phyloP scores from a whole-genome alignment of 2,113 vertebrate genomes.

The Bungarus multicinctus region DNA sequence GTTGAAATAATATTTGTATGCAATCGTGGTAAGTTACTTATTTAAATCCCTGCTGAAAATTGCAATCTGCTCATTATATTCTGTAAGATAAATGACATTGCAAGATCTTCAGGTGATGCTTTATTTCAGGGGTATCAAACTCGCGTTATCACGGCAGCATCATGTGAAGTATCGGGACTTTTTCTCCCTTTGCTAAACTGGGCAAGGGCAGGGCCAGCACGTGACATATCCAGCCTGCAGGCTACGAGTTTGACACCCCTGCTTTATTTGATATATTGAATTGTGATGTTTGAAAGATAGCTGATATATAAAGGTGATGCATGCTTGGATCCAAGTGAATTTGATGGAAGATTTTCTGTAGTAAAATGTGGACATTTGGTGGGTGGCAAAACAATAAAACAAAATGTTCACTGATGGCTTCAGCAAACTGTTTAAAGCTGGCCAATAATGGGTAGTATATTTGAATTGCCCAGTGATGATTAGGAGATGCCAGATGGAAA shows the following conservation, averaged over 20 bases:
- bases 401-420: background rate
- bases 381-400: background rate
- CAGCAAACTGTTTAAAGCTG: background rate
- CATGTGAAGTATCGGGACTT: too few relatives aligned
- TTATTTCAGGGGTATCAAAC: background rate
- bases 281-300: background rate
- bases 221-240: too few relatives aligned
- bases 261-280: background rate
- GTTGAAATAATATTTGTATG: background rate
- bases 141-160: too few relatives aligned
- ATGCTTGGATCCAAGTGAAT: background rate
- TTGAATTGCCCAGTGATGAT: background rate
- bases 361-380: background rate
- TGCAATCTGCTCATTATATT: background rate
- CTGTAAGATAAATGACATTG: background rate
- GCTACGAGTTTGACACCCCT: too few relatives aligned
- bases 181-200: too few relatives aligned
- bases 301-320: background rate
- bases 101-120: background rate
- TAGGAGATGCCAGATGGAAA: background rate
- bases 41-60: background rate
- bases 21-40: background rate
- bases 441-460: background rate
- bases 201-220: too few relatives aligned
- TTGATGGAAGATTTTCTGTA: background rate